These are phyloP conservation scores for Hydrolagus colliei DNA, from an alignment of 2,797 vertebrate genomes.

Conservation along the genomic window DNA sequence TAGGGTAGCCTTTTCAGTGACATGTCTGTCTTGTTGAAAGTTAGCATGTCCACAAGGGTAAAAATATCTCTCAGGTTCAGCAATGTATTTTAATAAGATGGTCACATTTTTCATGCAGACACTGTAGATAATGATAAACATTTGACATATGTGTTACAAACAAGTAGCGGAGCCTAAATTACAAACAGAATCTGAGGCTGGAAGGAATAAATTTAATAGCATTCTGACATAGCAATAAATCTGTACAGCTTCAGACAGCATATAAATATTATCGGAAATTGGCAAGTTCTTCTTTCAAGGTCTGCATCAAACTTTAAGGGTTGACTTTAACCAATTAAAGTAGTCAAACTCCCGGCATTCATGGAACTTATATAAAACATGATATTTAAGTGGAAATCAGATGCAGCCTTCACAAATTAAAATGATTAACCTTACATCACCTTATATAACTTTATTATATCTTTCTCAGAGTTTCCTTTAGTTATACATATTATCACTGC, in stretches of 20 bases:
- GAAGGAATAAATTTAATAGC: neutral
- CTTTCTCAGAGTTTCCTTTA: neutral
- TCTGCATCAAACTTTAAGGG: neutral
- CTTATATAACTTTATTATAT: neutral
- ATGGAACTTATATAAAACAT: neutral
- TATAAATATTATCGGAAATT: neutral
- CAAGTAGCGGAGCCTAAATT: neutral
- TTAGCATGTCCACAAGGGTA: conserved; percentile 6
- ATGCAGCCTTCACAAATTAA: neutral
- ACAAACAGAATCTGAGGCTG: neutral
- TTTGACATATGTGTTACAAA: neutral
- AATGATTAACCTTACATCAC: neutral
- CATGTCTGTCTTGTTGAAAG: conserved; percentile 1
- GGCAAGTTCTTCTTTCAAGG: neutral
- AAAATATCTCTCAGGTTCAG: neutral
- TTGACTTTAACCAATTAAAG: neutral
- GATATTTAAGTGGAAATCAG: neutral
- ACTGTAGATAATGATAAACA: neutral
- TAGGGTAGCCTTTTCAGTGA: neutral
- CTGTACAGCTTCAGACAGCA: neutral
- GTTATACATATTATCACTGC: neutral
- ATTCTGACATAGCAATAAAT: neutral
- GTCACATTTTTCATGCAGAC: conserved; percentile 5
- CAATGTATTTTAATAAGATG: conserved; percentile 8
- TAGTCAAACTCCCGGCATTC: neutral